A percentile compares a stretch with the other conserved stretches of the same genome.
Conservation (phyloP, 2,113 vertebrate genomes). For the Glaucomys volans region DNA sequence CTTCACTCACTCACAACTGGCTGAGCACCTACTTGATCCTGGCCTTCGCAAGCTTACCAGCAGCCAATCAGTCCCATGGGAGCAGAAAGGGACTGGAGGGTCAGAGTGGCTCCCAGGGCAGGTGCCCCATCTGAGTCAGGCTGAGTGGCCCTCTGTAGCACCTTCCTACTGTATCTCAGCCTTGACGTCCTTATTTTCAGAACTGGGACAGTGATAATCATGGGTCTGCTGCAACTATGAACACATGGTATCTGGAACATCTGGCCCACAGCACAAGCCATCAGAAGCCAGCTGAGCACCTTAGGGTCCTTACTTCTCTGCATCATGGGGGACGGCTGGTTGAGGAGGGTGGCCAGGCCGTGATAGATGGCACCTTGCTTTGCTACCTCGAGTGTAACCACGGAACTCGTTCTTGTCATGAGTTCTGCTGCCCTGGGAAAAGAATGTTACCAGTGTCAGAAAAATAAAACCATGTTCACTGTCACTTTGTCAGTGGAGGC, state of each 20-base stretch:
- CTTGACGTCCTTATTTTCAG: neutral
- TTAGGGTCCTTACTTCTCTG: slow-evolving; percentile 91
- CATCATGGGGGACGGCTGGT: slow-evolving; percentile 98
- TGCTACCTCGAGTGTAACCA: slow-evolving; percentile 98
- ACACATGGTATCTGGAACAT: no score
- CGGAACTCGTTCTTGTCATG: slow-evolving; percentile 98
- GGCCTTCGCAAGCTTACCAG: neutral
- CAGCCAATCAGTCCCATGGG: neutral
- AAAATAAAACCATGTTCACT: neutral
- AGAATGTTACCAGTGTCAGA: slow-evolving; percentile 1
- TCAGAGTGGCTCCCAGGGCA: neutral
- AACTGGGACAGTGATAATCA: neutral
- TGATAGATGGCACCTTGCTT: slow-evolving; percentile 99
- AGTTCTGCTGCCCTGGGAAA: slow-evolving; percentile 96
- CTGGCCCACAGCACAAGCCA: neutral
- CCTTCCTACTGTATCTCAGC: neutral
- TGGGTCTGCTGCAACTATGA: no score
- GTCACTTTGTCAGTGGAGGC: fast-evolving
- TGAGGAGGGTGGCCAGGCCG: slow-evolving; percentile 97
- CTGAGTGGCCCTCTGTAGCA: no score
- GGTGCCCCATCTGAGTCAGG: neutral
- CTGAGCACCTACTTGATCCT: neutral
- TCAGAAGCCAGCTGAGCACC: no score
- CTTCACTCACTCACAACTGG: no score
- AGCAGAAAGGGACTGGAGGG: no score